A percentile compares a stretch with the other conserved stretches of the same genome.
Conservation (phyloP, 2,113 vertebrate species). For the Eulemur rufifrons region DNA sequence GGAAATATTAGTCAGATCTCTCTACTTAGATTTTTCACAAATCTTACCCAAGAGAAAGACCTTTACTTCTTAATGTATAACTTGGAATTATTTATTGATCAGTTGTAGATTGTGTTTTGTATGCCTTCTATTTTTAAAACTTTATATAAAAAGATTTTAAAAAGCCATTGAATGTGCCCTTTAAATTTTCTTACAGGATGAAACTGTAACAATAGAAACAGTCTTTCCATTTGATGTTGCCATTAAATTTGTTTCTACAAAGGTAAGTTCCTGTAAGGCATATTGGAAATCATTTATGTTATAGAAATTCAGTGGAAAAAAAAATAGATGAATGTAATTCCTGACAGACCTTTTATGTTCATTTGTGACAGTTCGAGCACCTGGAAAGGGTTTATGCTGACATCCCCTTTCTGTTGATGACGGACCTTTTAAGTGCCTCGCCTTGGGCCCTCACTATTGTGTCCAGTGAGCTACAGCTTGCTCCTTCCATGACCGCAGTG, state of each 20-base stretch:
- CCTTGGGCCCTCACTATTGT: slow-evolving; percentile 94
- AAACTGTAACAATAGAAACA: slow-evolving; percentile 95
- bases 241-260: slow-evolving; percentile 94
- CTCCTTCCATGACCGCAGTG: slow-evolving; percentile 87
- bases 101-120: not conserved
- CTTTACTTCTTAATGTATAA: not conserved
- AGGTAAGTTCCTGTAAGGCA: slow-evolving; percentile 85
- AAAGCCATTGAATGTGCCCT: not conserved
- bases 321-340: not conserved
- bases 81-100: not conserved
- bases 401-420: slow-evolving; percentile 96
- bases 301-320: not conserved
- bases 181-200: slow-evolving; percentile 87
- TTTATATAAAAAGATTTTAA: not conserved
- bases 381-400: slow-evolving; percentile 93
- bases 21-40: not conserved
- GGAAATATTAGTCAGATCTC: not conserved
- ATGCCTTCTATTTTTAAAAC: not conserved
- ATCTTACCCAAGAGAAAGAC: not conserved
- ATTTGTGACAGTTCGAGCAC: slow-evolving; percentile 89
- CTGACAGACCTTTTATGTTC: slow-evolving; percentile 40
- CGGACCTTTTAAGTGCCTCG: slow-evolving; percentile 92
- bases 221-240: slow-evolving; percentile 97
- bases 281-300: not conserved
- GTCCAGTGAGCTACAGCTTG: slow-evolving; percentile 91